Evolutionary conservation across 2,113 vertebrate genomes (phyloP).

Genomic region (Athene noctua): DNA sequence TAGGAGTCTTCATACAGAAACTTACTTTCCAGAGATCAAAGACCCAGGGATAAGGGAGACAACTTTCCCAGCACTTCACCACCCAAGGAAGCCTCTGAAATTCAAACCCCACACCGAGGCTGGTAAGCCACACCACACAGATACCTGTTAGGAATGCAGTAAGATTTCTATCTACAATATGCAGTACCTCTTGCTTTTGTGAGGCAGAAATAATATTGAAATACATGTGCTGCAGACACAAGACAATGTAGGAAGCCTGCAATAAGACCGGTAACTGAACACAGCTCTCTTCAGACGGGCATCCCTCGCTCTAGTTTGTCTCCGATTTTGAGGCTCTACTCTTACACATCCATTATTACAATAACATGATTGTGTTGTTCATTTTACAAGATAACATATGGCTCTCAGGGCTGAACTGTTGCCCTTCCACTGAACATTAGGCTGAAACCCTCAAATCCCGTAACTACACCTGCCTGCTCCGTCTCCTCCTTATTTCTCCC

Average conservation of each 20-base stretch:
- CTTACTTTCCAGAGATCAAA: background rate
- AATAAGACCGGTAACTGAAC: background rate
- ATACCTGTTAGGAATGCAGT: background rate
- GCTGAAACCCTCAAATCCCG: background rate
- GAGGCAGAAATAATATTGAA: background rate
- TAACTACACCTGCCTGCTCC: accelerated
- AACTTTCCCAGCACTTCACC: background rate
- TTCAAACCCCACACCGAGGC: accelerated
- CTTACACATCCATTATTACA: too few species aligned
- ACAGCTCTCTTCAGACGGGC: background rate
- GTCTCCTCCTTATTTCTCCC: accelerated
- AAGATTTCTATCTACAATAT: accelerated
- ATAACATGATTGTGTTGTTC: too few species aligned
- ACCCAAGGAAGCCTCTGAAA: background rate
- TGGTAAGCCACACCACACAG: background rate
- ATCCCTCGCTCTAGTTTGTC: background rate
- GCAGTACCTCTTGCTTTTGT: background rate
- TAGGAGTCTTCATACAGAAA: background rate
- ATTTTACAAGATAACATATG: background rate
- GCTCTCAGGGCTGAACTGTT: background rate
- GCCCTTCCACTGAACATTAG: background rate
- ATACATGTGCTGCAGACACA: background rate
- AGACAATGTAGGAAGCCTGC: background rate
- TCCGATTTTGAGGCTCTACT: background rate
- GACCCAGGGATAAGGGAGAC: background rate